Base-by-base conservation (phyloP, 2,113 vertebrate species). In the Dissostichus mawsoni region DNA sequence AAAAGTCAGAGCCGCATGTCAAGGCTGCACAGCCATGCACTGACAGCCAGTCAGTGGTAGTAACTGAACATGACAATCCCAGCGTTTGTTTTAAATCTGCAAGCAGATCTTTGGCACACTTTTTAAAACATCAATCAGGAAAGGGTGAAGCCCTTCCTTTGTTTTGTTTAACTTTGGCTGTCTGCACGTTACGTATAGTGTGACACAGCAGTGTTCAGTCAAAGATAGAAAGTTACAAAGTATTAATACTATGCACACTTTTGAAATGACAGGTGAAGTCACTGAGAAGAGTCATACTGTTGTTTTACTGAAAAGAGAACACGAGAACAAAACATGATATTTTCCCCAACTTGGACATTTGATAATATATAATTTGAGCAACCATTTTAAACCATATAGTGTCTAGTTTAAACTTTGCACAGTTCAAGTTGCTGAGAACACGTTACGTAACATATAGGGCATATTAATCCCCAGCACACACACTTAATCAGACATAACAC, bases 1-100 rank as follows among this genome's bases (percentile, higher is more conserved):
- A 81, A 86, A 88, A 92, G 82, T 58, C 47, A 73, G 64, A 80
- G 45, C 57, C 63, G 29, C 20, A 44, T 77, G 82, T 82, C 79
- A 72, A 63, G 76, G 55, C 69, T 55, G 72, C 76, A 62, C 23
- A 69, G 81, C 52, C 78, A n/a, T 64, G 36, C 11, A 4, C 44
- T 47, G 70, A 83, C 85, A 87, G 86, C 23, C 59, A 78, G 55
- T 20, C 72, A 79, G 13, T 84, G 85, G 85, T 58, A 81, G 62
- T 67, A 78, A 87, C 20, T 58, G 62, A 84, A 80, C 69, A 82
- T 83, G 84, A 78, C 82, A 87, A 83, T 74, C 79, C 71, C 82
- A 77, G 44, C 10, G 29, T 20, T 66, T 77, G 52, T 73, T 83
- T 77, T 56, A 14, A 71, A 75, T 80, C 14, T 58, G 61, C n/a